Evolutionary conservation across 2,797 vertebrate species (phyloP).

Genomic region (Molossus molossus): DNA sequence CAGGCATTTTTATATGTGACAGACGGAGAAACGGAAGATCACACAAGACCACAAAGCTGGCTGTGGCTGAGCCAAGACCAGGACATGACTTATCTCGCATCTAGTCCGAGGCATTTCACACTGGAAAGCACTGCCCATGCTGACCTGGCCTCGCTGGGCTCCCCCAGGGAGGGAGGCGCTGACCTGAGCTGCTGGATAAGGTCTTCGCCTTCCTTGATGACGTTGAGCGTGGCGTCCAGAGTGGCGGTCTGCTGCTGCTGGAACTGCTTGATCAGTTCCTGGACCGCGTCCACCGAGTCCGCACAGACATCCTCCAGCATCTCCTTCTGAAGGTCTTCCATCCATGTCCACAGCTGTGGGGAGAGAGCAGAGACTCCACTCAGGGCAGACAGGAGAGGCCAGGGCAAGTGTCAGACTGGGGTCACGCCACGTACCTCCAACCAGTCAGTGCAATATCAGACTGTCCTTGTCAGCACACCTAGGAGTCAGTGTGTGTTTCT

Average conservation of each 20-base stretch:
- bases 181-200: constrained; percentile 99
- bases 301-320: constrained; percentile 97
- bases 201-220: constrained; percentile 99
- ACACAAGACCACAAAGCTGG: constrained; percentile 76
- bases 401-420: constrained; percentile 72
- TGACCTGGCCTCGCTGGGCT: constrained; percentile 86
- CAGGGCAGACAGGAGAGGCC: not conserved
- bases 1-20: constrained; percentile 60
- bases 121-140: constrained; percentile 81
- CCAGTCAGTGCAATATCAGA: not conserved
- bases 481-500: not conserved
- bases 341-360: constrained; percentile 97
- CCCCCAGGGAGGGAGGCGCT: constrained; percentile 86
- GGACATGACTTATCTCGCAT: constrained; percentile 80
- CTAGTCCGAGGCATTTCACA: constrained; percentile 80
- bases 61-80: constrained; percentile 64
- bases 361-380: constrained; percentile 69
- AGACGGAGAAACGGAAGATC: constrained; percentile 73
- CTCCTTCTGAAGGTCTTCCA: constrained; percentile 99
- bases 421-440: not conserved
- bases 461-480: not conserved
- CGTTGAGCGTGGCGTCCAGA: constrained; percentile 97
- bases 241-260: constrained; percentile 99
- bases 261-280: constrained; percentile 99
- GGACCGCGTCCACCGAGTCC: constrained; percentile 97